Evolutionary conservation across 2,888 invertebrate genomes (phyloP).

Genomic region (Drosophila prostipennis): DNA sequence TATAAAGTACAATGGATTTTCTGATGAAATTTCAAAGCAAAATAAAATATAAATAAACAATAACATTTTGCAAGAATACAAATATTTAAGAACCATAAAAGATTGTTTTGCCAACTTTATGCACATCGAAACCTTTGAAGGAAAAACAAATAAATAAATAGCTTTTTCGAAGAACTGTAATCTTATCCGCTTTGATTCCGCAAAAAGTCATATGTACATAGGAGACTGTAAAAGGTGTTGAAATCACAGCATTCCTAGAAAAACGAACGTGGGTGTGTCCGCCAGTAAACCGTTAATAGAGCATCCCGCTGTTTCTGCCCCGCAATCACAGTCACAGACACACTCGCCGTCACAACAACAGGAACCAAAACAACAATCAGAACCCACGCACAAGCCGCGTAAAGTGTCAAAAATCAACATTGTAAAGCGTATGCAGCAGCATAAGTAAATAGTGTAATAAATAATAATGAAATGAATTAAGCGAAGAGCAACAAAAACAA

Average conservation of each 20-base stretch:
- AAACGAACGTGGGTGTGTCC: conserved; percentile 27
- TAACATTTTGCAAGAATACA: no score
- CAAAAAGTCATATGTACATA: not conserved
- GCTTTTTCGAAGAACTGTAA: not conserved
- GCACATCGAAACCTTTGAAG: not conserved
- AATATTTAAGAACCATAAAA: not conserved
- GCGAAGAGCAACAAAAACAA: conserved; percentile 65
- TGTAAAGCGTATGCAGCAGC: conserved; percentile 46
- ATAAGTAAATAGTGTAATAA: conserved; percentile 68
- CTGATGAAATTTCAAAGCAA: no score
- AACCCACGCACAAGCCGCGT: conserved; percentile 32
- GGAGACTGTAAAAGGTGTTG: not conserved
- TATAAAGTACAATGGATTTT: no score
- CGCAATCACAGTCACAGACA: conserved; percentile 27
- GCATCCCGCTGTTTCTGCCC: conserved; percentile 19
- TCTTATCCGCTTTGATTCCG: not conserved
- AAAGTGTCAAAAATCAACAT: conserved; percentile 71
- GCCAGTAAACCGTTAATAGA: conserved; percentile 15
- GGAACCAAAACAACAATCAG: conserved; percentile 27
- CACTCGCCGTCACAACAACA: conserved; percentile 15
- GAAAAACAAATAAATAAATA: not conserved
- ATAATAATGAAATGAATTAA: conserved; percentile 76
- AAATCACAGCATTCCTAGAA: not conserved
- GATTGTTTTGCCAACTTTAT: not conserved
- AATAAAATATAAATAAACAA: no score